Evolutionary conservation across 2,797 vertebrate genomes (phyloP), one percentile per base, ranked within the genome.

Genomic region (Paratrypauchen microcephalus): DNA sequence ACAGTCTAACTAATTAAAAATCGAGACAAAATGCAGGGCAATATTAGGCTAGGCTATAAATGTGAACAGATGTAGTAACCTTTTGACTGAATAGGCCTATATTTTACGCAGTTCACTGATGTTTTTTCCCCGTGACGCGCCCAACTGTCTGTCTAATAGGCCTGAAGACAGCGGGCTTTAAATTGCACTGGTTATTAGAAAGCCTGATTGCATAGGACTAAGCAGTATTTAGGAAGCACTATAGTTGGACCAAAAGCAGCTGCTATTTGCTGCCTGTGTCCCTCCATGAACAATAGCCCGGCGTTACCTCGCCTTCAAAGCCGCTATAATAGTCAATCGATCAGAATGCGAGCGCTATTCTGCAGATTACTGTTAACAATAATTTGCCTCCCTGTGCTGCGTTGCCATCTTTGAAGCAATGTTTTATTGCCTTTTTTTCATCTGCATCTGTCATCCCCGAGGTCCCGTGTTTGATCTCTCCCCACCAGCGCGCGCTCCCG

Each of bases 301-400:
- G 79, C 82, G 82, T 84, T 90, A 82, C 89, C 76, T 86, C 83
- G 69, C 82, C 89, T 89, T 91, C 91, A 93, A 92, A 93, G 88
- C 71, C 89, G 82, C 87, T 81, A 90, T 93, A 92, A 92, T 91
- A 88, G 91, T 91, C 87, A 90, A 92, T 93, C 92, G 91, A 93
- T 92, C 85, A 85, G 84, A 90, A 90, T 89, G 84, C 88, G 85
- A 91, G 87, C 87, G 87, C 90, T 89, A 87, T 92, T 89, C 90
- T 85, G 87, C 88, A 90, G 89, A 91, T 92, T 92, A 90, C 88
- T 91, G 91, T 92, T 91, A 90, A 91, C 91, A 91, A 92, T 92
- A 90, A 92, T 93, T 92, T 91, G 86, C 89, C 89, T 92, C 90
- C 86, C 86, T 83, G 88, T 89, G 89, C 88, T 86, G 83, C 85